These are phyloP conservation scores for Philaethria dido DNA, from an alignment of 2,888 invertebrate genomes.

Conservation along the genomic window DNA sequence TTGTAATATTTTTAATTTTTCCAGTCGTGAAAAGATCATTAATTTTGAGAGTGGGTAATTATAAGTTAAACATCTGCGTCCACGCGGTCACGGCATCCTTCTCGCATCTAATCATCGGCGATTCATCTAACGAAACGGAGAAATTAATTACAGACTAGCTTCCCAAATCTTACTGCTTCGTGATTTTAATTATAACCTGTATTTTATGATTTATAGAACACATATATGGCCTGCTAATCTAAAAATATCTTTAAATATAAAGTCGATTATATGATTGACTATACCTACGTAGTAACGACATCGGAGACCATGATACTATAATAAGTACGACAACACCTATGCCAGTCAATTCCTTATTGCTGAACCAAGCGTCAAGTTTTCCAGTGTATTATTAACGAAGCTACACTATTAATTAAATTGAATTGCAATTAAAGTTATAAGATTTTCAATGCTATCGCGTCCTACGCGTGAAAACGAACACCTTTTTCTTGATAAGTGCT, in stretches of 20 bases:
- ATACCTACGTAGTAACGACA: neutral
- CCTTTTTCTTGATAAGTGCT: constrained; percentile 69
- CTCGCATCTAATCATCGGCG: constrained; percentile 74
- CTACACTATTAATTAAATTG: constrained; percentile 42
- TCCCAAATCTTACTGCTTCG: constrained; percentile 74
- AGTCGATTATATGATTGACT: neutral
- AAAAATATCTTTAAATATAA: constrained; percentile 50
- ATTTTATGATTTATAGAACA: constrained; percentile 72
- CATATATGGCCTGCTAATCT: constrained; percentile 71
- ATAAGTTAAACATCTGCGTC: constrained; percentile 78
- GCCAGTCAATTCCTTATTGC: neutral
- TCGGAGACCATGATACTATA: neutral
- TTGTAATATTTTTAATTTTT: constrained; percentile 42
- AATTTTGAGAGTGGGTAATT: constrained; percentile 66
- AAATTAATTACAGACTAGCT: constrained; percentile 79
- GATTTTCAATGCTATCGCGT: constrained; percentile 57
- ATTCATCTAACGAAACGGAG: constrained; percentile 77
- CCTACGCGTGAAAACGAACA: constrained; percentile 76
- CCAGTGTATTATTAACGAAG: constrained; percentile 31
- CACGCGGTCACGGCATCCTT: constrained; percentile 64
- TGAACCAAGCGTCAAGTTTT: constrained; percentile 16
- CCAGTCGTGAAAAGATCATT: constrained; percentile 72
- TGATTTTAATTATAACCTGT: constrained; percentile 77
- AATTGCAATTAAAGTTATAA: constrained; percentile 59
- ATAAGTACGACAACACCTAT: constrained; percentile 5